Evolutionary conservation across 2,797 vertebrate genomes (phyloP), one percentile per base, ranked within the genome.

Genomic region (Erethizon dorsatum): DNA sequence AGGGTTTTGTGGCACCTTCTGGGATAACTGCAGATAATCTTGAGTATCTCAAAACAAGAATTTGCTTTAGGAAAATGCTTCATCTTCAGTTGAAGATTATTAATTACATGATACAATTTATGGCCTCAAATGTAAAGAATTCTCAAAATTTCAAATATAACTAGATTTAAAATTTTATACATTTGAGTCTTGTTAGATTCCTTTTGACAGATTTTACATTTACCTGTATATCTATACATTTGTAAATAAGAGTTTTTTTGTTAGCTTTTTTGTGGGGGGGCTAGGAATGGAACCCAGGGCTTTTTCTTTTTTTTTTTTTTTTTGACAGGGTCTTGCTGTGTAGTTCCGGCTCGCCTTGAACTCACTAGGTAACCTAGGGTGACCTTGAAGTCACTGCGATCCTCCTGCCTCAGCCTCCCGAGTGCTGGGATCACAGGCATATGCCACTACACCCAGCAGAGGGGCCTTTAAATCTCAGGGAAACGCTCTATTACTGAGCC

Each of bases 111-210:
- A 61, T 80, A 79, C 1, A 91, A 14, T 91, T 54, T 87, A 7
- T 84, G 26, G 0, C n/a, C 63, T 85, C 13, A 41, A 50, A 26
- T 71, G 14, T 94, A 92, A 92, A 96, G 37, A 65, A 61, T 83
- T 84, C 69, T 71, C 54, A 92, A 82, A 89, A 63, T 57, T 90
- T 90, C 28, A 37, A 83, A 12, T 90, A 15, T 92, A 94, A 75
- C 88, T 95, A 84, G 83, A 90, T 91, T 93, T 86, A 71, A 71
- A 80, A 57, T 85, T 88, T 69, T 73, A n/a, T 92, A 24, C 50
- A 85, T 93, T 83, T 57, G 54, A 31, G 82, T 93, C n/a, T 90
- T 65, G 57, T 89, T 85, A 94, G n/a, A 90, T 92, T 88, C 52
- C 9, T 57, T 92, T 82, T 89, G 11, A 82, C 73, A 86, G 67